Evolutionary conservation across 2,888 invertebrate genomes (phyloP), one percentile per base, ranked within the genome.

Genomic region (Drosophila bunnanda): DNA sequence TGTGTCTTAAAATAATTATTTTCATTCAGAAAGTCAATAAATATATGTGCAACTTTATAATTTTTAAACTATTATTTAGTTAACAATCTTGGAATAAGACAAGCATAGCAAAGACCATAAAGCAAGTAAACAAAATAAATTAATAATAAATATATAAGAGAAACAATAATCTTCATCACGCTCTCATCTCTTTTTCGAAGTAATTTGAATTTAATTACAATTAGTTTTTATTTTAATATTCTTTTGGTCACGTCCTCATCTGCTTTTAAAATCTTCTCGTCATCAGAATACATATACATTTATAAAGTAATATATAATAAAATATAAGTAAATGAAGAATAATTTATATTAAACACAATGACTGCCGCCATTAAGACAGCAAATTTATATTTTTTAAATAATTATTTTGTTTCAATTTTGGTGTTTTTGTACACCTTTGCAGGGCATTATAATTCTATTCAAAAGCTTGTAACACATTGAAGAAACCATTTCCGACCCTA

Each of bases 211-310:
- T 62, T 69, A 39, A 38, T 58, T 15, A 44, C n/a, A 43, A 36
- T 58, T 57, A 36, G 55, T 57, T 44, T 60, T 58, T 44, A 59
- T 38, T 41, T 50, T 38, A 54, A 39, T 38, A 36, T n/a, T 58
- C 20, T 34, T 34, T 53, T 38, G 38, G 12, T 62, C 79, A 83
- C 78, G 78, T 71, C 62, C 46, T 52, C 58, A 79, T 59, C 60
- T 30, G 15, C 17, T 17, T 17, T 20, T 30, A 25, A 25, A 25
- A 25, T 25, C 15, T 25, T 12, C 28, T n/a, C 3, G 4, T 17
- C 36, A 1, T 20, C 1, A 5, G 6, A 20, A 7, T 6, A 12
- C 20, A 20, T 12, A 2, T 1, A 32, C 10, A 20, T 25, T 9
- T n/a, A 38, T n/a, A 38, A 34, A 13, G 0, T 32, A 32, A 32